Evolutionary conservation across 2,797 vertebrate species (phyloP), one percentile per base, ranked within the genome.

Genomic region (Gambusia yucatana): DNA sequence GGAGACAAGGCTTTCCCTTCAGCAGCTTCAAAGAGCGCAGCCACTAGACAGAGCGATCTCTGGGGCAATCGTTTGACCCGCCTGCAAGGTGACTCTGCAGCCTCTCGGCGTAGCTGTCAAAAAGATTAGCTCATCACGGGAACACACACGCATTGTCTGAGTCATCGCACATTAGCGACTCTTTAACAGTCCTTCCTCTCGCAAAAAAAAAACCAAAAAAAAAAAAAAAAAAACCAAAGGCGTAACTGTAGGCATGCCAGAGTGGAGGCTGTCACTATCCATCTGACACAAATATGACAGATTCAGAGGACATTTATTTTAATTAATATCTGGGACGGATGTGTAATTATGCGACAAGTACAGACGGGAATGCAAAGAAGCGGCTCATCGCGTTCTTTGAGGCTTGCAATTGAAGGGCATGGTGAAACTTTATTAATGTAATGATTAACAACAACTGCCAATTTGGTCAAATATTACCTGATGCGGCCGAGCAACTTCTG

Each of bases 81-180:
- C 55, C 72, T 70, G 71, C 70, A 36, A 30, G 8, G 48, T 77
- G 76, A 86, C 67, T 78, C 61, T 44, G 67, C 81, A 17, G 83
- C 84, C 85, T 82, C 80, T 89, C 86, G 79, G 83, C 82, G 57
- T 73, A 72, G 75, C 83, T 90, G 90, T 88, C 89, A 91, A 16
- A 80, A 72, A 79, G 87, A 88, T 91, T 76, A 92, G 80, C 76
- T 36, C 83, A 73, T 91, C 81, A 73, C 77, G 72, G 79, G 14
- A 67, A 67, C 46, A 14, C 55, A 14, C 39, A 89, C 2, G 73
- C 82, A 82, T 85, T 87, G 88, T 90, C 86, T 57, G 79, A 86
- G 81, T 87, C 76, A 67, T 76, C 50, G 22, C 28, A 22, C 77
- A 78, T 84, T 85, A 81, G 85, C 59, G 73, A 79, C 82, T 87